Evolutionary conservation across 2,888 invertebrate genomes (phyloP), one percentile per base, ranked within the genome.

Genomic region (Drosophila bunnanda): DNA sequence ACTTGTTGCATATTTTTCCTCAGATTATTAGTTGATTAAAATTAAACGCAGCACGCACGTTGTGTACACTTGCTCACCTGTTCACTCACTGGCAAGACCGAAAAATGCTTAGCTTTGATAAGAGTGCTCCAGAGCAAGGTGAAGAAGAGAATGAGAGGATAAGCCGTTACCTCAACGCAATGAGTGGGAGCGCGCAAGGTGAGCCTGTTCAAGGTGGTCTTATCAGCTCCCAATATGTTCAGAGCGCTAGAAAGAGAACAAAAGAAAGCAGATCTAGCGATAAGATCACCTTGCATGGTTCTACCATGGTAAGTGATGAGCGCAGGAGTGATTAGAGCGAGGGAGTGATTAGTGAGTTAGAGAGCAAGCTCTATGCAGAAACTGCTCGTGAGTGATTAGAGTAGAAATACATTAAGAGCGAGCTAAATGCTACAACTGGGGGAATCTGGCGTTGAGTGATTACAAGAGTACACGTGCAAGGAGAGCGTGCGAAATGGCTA

Each of bases 1-100:
- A 62, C 20, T 7, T 17, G 12, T 39, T 25, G 64, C 41, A 65
- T 66, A 55, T 15, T 56, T 38, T 38, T 20, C 4, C 13, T 2
- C 20, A 3, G 2, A 1, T 20, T 41, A 20, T 6, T 28, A 25
- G 5, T 4, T 25, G 25, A 8, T 22, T 43, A 4, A 25, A 13
- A 22, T 22, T 9, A 9, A 9, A 1, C 8, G 7, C 8, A 10
- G 4, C 4, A 2, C 9, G 17, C 39, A n/a, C 17, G 17, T 9
- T 4, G n/a, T 4, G 2, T 4, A 2, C 39, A 43, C 20, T 41
- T 20, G 17, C 3, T 22, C 12, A 20, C 6, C 7, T 3, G 20
- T 17, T 0, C 8, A 12, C 20, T 38, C 3, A 15, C 15, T 25
- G 2, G 2, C 3, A 25, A 25, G 25, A 25, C 25, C 4, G 25